Conservation (phyloP, 2,797 vertebrate genomes). For the Peromyscus melanophrys region DNA sequence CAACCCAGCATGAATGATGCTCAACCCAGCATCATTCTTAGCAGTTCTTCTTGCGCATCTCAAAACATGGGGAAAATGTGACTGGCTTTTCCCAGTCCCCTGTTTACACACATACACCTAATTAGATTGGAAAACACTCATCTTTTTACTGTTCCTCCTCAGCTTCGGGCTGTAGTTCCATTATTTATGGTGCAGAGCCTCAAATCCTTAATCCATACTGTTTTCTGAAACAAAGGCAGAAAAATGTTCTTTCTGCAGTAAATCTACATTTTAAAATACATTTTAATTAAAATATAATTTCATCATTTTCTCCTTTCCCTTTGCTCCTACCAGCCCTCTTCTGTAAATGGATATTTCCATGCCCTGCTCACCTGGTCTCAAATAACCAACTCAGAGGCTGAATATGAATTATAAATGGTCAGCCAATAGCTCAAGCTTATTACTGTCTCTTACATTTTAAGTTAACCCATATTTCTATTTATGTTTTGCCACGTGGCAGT, state of each 20-base stretch:
- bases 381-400: no score
- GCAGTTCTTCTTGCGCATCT: background rate
- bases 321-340: no score
- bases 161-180: rapidly evolving
- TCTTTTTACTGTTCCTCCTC: background rate
- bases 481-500: no score
- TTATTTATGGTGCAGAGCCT: background rate
- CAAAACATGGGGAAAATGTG: background rate
- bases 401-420: no score
- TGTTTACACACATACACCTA: background rate
- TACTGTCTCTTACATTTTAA: no score
- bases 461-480: no score
- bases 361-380: no score
- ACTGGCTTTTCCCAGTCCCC: background rate
- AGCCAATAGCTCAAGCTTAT: no score
- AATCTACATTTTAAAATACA: background rate
- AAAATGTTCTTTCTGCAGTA: background rate
- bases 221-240: background rate
- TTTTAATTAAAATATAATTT: background rate
- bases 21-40: background rate
- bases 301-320: background rate
- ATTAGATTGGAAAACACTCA: background rate
- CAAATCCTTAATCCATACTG: background rate
- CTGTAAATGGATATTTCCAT: no score
- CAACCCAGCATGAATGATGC: no score